A percentile compares a stretch with the other conserved stretches of the same genome.
phyloP scores from a whole-genome alignment of 2,113 vertebrate species.

The Malurus elegans region DNA sequence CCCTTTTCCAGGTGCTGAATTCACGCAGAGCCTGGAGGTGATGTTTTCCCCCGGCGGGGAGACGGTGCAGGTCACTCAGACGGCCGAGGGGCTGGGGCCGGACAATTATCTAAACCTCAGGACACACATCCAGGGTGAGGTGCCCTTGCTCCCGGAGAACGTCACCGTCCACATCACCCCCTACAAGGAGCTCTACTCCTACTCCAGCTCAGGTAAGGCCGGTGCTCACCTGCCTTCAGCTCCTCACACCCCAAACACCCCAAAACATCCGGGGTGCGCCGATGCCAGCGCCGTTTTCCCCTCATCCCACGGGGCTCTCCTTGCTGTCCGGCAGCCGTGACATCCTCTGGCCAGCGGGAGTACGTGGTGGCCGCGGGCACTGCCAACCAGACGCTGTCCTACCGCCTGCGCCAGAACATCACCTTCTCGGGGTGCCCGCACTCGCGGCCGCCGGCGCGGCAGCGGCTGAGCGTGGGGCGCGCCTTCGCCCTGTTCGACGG shows the following conservation, averaged over 20 bases:
- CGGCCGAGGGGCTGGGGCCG: slow-evolving; percentile 80
- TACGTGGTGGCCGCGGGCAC: slow-evolving; percentile 73
- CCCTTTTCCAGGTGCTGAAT: slow-evolving; percentile 81
- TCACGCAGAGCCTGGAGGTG: slow-evolving; percentile 83
- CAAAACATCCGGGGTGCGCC: fast-evolving
- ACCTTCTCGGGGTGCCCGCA: slow-evolving; percentile 80
- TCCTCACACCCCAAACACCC: fast-evolving
- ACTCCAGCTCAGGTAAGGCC: slow-evolving; percentile 83
- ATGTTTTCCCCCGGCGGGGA: slow-evolving; percentile 87
- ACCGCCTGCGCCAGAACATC: slow-evolving; percentile 87
- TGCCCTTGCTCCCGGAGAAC: slow-evolving; percentile 80
- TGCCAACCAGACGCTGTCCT: slow-evolving; percentile 78
- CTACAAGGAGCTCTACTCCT: slow-evolving; percentile 87
- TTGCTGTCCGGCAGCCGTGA: slow-evolving; percentile 26
- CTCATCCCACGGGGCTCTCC: fast-evolving
- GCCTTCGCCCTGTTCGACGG: slow-evolving; percentile 85
- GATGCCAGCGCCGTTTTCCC: fast-evolving
- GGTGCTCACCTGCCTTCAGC: fast-evolving
- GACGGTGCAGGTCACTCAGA: slow-evolving; percentile 82
- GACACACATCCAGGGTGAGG: slow-evolving; percentile 80
- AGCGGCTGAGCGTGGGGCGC: slow-evolving; percentile 80
- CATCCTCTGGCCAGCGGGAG: slow-evolving; percentile 79
- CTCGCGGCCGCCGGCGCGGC: slow-evolving; percentile 40
- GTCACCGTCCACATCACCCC: slow-evolving; percentile 80
- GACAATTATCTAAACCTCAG: slow-evolving; percentile 86